Percentiles rank a stretch among this genome's conserved stretches.
Evolutionary conservation across 92 coral and sea anemone genomes (phyloP).

Genomic region (Zoanthus sociatus): DNA sequence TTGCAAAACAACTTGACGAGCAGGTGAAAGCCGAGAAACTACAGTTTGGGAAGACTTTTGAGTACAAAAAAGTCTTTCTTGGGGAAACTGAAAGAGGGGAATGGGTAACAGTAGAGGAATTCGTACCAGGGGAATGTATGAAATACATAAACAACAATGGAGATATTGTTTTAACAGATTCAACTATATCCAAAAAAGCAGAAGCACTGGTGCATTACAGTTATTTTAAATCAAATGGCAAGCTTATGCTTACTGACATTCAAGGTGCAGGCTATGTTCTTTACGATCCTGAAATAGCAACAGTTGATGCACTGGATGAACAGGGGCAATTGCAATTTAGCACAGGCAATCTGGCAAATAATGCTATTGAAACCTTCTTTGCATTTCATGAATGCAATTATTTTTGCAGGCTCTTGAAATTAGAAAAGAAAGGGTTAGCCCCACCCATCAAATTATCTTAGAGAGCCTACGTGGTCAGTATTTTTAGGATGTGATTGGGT

Average conservation of each 20-base stretch:
- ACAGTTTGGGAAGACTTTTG: conserved; percentile 60
- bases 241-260: conserved; percentile 41
- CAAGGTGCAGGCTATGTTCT: conserved; percentile 22
- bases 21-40: conserved; percentile 5
- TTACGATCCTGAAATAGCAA: conserved; percentile 44
- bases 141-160: conserved; percentile 42
- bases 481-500: neutral
- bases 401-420: conserved; percentile 19
- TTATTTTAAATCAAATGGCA: conserved; percentile 12
- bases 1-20: conserved; percentile 35
- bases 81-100: conserved; percentile 33
- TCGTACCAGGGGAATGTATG: conserved; percentile 29
- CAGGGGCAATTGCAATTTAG: conserved; percentile 21
- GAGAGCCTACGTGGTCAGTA: neutral
- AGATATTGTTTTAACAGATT: neutral
- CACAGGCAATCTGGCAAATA: conserved; percentile 34
- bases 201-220: conserved; percentile 40
- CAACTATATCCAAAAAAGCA: neutral
- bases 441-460: conserved; percentile 4
- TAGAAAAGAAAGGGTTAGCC: conserved; percentile 3
- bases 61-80: conserved; percentile 50
- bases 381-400: conserved; percentile 34
- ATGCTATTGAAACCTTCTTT: conserved; percentile 32
- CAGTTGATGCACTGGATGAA: conserved; percentile 18
- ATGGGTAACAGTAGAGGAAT: conserved; percentile 34